phyloP scores from a whole-genome alignment of 2,797 vertebrate genomes.

The Astyanax mexicanus region DNA sequence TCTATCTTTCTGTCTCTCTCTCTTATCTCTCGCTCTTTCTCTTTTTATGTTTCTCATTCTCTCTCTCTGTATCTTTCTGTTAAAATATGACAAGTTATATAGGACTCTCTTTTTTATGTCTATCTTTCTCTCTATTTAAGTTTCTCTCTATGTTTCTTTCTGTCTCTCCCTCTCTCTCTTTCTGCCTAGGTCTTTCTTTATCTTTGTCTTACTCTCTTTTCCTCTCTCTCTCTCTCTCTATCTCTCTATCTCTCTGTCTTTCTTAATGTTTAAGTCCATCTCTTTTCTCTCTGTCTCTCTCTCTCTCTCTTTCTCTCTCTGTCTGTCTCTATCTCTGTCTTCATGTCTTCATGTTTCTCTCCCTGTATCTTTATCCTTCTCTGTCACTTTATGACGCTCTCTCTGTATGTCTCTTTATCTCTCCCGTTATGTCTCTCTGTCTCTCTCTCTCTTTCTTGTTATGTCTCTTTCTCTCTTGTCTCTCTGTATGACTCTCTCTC shows the following conservation, averaged over 20 bases:
- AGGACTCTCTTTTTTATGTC: conserved; percentile 22
- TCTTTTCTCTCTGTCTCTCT: conserved; percentile 26
- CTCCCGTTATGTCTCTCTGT: no score
- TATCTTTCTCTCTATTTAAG: conserved; percentile 16
- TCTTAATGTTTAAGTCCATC: no score
- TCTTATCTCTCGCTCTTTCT: conserved; percentile 16
- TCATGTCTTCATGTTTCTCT: no score
- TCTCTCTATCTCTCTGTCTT: conserved; percentile 19
- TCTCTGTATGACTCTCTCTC: conserved; percentile 26
- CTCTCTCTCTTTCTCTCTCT: conserved; percentile 19
- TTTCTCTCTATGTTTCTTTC: conserved; percentile 21
- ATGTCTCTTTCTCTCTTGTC: no score
- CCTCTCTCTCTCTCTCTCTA: conserved; percentile 17
- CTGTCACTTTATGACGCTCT: conserved; percentile 13
- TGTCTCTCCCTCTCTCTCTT: conserved; percentile 10
- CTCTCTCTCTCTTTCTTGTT: conserved; percentile 21
- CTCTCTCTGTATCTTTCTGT: conserved; percentile 19
- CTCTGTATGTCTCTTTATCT: no score
- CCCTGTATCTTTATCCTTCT: conserved; percentile 20
- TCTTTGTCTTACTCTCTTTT: no score
- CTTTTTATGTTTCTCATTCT: no score
- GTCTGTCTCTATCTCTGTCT: no score
- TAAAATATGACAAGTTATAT: conserved; percentile 59
- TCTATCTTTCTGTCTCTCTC: no score
- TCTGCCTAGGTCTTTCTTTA: conserved; percentile 19